A percentile compares a stretch with the other conserved stretches of the same genome.
These are phyloP conservation scores for Trichacis sp. DNA, from an alignment of 2,888 invertebrate genomes.

Conservation along the genomic window DNA sequence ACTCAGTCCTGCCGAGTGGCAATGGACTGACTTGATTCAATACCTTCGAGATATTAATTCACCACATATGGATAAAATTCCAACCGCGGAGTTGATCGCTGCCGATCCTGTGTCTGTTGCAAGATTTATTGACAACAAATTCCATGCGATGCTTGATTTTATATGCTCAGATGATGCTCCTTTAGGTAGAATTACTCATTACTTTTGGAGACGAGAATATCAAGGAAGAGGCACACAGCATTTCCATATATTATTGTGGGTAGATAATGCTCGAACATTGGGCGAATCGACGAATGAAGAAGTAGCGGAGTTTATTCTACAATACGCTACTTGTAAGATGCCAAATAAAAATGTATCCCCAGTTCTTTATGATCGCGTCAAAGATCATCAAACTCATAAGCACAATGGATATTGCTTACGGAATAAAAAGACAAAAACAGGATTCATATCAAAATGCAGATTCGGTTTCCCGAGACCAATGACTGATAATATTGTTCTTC, in stretches of 20 bases:
- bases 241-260: slow-evolving; percentile 53
- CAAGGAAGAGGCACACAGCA: too few relatives aligned
- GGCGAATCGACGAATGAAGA: slow-evolving; percentile 44
- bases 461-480: slow-evolving; percentile 46
- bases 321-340: slow-evolving; percentile 48
- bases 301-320: slow-evolving; percentile 47
- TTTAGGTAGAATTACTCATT: slow-evolving; percentile 43
- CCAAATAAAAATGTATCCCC: slow-evolving; percentile 46
- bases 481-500: slow-evolving; percentile 34
- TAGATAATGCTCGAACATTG: slow-evolving; percentile 51
- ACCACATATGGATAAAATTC: slow-evolving; percentile 35
- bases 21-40: too few relatives aligned
- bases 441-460: slow-evolving; percentile 37
- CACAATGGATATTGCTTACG: slow-evolving; percentile 43
- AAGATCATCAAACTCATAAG: slow-evolving; percentile 48
- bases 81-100: slow-evolving; percentile 48
- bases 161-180: too few relatives aligned
- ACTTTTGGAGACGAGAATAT: too few relatives aligned
- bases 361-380: slow-evolving; percentile 45
- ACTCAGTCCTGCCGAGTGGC: too few relatives aligned
- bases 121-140: slow-evolving; percentile 53
- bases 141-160: too few relatives aligned
- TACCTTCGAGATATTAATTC: slow-evolving; percentile 48
- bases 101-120: slow-evolving; percentile 53
- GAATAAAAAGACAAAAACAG: slow-evolving; percentile 33